phyloP scores from a whole-genome alignment of 2,113 vertebrate species.

The Catharus fuscescens region DNA sequence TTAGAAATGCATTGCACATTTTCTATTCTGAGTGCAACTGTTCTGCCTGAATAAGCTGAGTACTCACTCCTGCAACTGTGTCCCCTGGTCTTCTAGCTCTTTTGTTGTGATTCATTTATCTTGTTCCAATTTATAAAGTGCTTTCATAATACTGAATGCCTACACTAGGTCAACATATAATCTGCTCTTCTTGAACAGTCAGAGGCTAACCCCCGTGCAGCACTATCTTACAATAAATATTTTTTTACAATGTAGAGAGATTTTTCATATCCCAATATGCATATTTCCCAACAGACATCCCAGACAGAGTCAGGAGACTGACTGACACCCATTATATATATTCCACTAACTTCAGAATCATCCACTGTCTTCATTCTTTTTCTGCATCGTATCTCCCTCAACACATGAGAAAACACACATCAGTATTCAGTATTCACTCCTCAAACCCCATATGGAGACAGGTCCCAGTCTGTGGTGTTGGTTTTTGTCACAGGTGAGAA shows the following conservation, averaged over 20 bases:
- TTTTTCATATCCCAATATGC: background rate
- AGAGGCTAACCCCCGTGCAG: background rate
- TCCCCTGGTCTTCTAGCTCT: slow-evolving; percentile 35
- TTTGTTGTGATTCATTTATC: slow-evolving; percentile 64
- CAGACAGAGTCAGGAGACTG: background rate
- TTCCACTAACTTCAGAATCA: background rate
- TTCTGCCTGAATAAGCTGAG: slow-evolving; percentile 56
- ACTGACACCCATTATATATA: background rate
- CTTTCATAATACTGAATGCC: slow-evolving; percentile 58
- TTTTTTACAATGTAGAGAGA: background rate
- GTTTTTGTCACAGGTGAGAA: background rate
- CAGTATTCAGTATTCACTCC: background rate
- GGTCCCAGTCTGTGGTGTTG: background rate
- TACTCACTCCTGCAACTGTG: slow-evolving; percentile 42
- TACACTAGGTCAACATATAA: slow-evolving; percentile 33
- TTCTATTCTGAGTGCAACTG: slow-evolving; percentile 28
- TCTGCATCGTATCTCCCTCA: background rate
- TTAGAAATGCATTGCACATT: slow-evolving; percentile 56
- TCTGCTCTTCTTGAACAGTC: slow-evolving; percentile 6
- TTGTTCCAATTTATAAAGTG: slow-evolving; percentile 53
- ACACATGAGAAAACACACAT: background rate
- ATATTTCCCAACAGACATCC: background rate
- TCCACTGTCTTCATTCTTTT: background rate
- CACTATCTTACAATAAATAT: background rate
- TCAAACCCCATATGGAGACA: background rate